phyloP scores from a whole-genome alignment of 1,140 invertebrate genomes.

The Dinothrombium tinctorium region DNA sequence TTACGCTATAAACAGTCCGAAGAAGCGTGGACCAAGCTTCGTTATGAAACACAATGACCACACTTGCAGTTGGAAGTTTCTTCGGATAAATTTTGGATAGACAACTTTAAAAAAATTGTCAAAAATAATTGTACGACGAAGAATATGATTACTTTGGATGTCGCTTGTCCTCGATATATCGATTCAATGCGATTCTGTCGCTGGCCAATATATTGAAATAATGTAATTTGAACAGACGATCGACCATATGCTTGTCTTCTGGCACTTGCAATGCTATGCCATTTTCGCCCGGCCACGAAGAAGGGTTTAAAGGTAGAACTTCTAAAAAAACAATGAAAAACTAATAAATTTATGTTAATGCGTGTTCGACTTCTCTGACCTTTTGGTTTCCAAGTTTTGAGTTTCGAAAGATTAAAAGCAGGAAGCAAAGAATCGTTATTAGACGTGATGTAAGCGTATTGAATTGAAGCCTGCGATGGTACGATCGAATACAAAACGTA shows the following conservation, averaged over 20 bases:
- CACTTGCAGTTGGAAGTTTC: constrained; percentile 34
- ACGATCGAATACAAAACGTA: too few relatives aligned
- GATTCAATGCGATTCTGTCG: constrained; percentile 69
- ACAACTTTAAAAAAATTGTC: constrained; percentile 25
- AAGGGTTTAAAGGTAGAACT: too few relatives aligned
- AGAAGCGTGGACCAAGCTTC: constrained; percentile 74
- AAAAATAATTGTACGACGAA: background rate
- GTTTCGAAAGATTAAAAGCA: too few relatives aligned
- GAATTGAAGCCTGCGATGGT: too few relatives aligned
- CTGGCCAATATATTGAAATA: constrained; percentile 73
- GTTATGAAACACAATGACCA: constrained; percentile 80
- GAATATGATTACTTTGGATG: constrained; percentile 31
- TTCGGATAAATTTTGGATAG: constrained; percentile 18
- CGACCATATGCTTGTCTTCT: constrained; percentile 44
- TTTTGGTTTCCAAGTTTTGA: too few relatives aligned
- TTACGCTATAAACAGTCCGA: constrained; percentile 59
- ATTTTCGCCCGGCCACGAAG: constrained; percentile 43
- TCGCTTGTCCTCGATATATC: constrained; percentile 65
- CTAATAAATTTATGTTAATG: too few relatives aligned
- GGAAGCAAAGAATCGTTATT: too few relatives aligned
- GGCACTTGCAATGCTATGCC: constrained; percentile 54
- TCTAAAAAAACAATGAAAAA: too few relatives aligned
- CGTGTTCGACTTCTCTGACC: too few relatives aligned
- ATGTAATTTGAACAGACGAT: constrained; percentile 59
- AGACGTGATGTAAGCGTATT: too few relatives aligned